These are phyloP conservation scores for Pantherophis vulpinus DNA, from an alignment of 2,797 vertebrate genomes.

Conservation along the genomic window DNA sequence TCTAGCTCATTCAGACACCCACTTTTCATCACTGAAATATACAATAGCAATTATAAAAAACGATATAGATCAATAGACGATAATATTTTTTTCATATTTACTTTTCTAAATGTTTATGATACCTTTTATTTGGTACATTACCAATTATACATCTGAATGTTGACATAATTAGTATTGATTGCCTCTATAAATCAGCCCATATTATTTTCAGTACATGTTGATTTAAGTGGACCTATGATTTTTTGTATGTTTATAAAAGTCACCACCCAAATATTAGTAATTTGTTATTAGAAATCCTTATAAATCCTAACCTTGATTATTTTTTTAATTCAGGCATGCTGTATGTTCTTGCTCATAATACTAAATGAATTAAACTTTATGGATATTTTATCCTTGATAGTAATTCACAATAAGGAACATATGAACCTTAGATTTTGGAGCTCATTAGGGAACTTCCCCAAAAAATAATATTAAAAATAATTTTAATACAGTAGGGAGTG, in stretches of 20 bases:
- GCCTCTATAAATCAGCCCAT: not conserved
- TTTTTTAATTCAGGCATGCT: not conserved
- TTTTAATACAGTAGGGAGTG: not conserved
- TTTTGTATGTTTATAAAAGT: not conserved
- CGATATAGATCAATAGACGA: not conserved
- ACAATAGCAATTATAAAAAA: not conserved
- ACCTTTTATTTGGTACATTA: not conserved
- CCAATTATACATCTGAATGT: not conserved
- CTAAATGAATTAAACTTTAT: conserved; percentile 34
- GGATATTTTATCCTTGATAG: not conserved
- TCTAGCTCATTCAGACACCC: not conserved
- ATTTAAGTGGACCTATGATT: not conserved
- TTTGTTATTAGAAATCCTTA: not conserved
- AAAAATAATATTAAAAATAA: not conserved
- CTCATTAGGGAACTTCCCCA: not conserved
- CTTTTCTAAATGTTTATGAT: not conserved
- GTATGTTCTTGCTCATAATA: not conserved
- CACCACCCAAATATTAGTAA: not conserved
- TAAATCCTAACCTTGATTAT: not conserved
- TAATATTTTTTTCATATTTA: conserved; percentile 12
- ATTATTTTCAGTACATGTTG: not conserved
- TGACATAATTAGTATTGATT: conserved; percentile 5
- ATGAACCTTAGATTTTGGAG: not conserved
- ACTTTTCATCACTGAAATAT: not conserved
- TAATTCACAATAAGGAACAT: not conserved